Base-by-base conservation (phyloP, 1,140 invertebrate species). In the Pteromalus puparum region DNA sequence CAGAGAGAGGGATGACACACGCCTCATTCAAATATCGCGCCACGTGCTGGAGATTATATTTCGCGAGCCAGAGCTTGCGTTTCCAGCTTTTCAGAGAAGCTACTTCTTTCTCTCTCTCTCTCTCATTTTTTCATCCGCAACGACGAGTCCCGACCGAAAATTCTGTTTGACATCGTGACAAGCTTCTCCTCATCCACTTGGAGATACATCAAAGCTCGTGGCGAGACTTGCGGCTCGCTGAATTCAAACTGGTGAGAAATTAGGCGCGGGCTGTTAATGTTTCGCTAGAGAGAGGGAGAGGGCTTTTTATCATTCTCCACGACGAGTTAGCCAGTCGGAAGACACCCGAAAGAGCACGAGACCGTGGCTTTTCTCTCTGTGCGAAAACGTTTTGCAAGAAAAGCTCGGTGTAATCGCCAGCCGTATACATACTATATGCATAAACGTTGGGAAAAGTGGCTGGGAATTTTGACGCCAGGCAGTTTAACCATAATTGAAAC, bases 1-100 rank as follows among this genome's bases (percentile, higher is more conserved):
- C 53, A n/a, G 21, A 46, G 9, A 21, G 2, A 34, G n/a, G 28
- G 79, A 70, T 12, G 21, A 26, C 67, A 42, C 53, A 70, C 30
- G 48, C 13, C 68, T 77, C 67, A 79, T 84, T 84, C 82, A 84
- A 68, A 78, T 74, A 42, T 76, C 53, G 74, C 26, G n/a, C 42
- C 21, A 77, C 74, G 42, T 78, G 65, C 38, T 78, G 28, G 42
- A 78, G 34, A 70, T 83, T 78, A 70, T 48, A 72, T 53, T 78
- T 70, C 26, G 21, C 18, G 46, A 18, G 21, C 26, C 9, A n/a
- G 38, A 77, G 13, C 15, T 28, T 21, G 26, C 15, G 61, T 18
- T 68, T 42, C 26, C 65, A 21, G 21, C 34, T 79, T 79, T 72
- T 12, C n/a, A 30, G 18, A 26, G 28, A 53, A n/a, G 38, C 28